phyloP scores from a whole-genome alignment of 2,797 vertebrate genomes.

The Hoplostethus atlanticus region DNA sequence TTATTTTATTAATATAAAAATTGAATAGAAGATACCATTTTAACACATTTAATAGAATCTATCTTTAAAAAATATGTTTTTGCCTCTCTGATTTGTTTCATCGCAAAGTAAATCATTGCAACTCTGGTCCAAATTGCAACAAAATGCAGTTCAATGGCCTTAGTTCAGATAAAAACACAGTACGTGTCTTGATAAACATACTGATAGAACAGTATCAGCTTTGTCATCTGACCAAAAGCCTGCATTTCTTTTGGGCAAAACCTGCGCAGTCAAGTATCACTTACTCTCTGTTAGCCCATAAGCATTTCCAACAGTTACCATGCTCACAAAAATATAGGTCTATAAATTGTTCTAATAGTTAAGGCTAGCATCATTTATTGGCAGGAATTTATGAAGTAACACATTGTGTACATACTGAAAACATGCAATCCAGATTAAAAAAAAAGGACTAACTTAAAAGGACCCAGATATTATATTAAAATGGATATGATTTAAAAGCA shows the following conservation, averaged over 20 bases:
- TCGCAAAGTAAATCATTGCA: conserved; percentile 68
- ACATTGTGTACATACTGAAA: conserved; percentile 39
- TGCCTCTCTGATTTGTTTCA: conserved; percentile 73
- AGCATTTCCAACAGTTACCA: conserved; percentile 23
- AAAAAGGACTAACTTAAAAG: conserved; percentile 21
- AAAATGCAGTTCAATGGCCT: conserved; percentile 28
- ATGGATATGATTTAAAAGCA: conserved; percentile 63
- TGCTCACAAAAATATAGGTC: not conserved
- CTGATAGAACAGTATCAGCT: conserved; percentile 33
- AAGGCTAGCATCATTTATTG: conserved; percentile 34
- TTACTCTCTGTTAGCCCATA: conserved; percentile 30
- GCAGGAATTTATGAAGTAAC: conserved; percentile 35
- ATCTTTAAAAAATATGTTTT: conserved; percentile 72
- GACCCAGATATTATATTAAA: conserved; percentile 52
- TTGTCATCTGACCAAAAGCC: conserved; percentile 48
- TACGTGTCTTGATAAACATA: conserved; percentile 14
- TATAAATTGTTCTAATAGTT: conserved; percentile 20
- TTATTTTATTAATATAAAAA: conserved; percentile 15
- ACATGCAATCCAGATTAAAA: conserved; percentile 52
- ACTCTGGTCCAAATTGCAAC: conserved; percentile 71
- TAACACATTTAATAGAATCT: conserved; percentile 73
- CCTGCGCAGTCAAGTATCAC: conserved; percentile 3
- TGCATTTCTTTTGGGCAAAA: not conserved
- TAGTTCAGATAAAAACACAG: conserved; percentile 41
- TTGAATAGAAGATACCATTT: conserved; percentile 70